Conservation (phyloP, 2,113 vertebrate species). For the Narcine bancroftii region DNA sequence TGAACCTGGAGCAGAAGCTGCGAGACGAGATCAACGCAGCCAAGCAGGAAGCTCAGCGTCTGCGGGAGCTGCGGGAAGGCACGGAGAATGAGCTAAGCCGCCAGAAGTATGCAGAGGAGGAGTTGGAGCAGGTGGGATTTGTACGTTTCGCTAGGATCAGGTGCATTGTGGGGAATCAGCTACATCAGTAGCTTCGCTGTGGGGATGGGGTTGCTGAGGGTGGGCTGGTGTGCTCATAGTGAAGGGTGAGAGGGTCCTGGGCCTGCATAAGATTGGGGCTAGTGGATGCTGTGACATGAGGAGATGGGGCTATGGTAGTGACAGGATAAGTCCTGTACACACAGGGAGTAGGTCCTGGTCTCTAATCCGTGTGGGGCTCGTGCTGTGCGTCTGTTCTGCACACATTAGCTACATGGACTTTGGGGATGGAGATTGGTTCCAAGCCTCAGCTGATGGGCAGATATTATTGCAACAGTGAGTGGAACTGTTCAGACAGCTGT, state of each 20-base stretch:
- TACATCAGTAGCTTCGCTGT: too few relatives aligned
- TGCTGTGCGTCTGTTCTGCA: too few relatives aligned
- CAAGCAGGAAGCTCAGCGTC: constrained; percentile 88
- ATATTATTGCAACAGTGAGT: neutral
- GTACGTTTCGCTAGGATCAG: neutral
- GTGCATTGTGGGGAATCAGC: neutral
- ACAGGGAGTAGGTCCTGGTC: too few relatives aligned
- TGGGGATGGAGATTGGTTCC: neutral
- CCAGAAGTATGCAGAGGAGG: constrained; percentile 92
- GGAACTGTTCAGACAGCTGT: neutral
- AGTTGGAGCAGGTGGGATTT: constrained; percentile 78
- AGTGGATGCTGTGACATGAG: neutral
- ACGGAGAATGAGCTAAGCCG: constrained; percentile 89
- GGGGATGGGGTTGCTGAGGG: neutral
- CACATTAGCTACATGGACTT: neutral
- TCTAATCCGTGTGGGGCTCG: neutral
- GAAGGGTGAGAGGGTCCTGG: neutral
- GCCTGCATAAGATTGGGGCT: neutral
- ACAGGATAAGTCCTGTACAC: neutral
- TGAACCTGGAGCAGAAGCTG: constrained; percentile 89
- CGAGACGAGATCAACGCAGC: constrained; percentile 87
- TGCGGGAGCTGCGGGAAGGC: constrained; percentile 85
- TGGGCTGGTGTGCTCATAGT: neutral
- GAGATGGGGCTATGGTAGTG: neutral
- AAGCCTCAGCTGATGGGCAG: neutral